A percentile compares a stretch with the other conserved stretches of the same genome.
phyloP scores from a whole-genome alignment of 2,113 vertebrate genomes.

The Tautogolabrus adspersus region DNA sequence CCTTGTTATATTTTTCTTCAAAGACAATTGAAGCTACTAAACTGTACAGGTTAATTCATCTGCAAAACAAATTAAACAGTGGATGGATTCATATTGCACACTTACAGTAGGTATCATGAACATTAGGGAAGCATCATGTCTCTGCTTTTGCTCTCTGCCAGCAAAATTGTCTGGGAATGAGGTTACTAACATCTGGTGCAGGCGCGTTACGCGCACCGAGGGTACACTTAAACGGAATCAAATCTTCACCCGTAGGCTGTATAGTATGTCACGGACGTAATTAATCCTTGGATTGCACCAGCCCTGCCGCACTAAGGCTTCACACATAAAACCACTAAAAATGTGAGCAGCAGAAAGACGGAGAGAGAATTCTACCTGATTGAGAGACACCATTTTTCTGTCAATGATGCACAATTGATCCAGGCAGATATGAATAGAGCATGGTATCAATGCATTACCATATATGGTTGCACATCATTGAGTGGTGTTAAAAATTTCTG shows the following conservation, averaged over 20 bases:
- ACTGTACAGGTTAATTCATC: neutral
- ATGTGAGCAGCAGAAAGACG: slow-evolving; percentile 27
- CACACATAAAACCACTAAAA: slow-evolving; percentile 16
- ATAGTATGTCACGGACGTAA: slow-evolving; percentile 59
- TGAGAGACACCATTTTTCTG: slow-evolving; percentile 9
- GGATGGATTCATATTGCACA: neutral
- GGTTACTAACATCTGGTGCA: slow-evolving; percentile 72
- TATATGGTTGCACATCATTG: slow-evolving; percentile 21
- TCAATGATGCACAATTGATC: slow-evolving; percentile 1
- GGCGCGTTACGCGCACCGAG: slow-evolving; percentile 52
- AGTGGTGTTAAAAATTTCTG: neutral
- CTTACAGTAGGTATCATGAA: slow-evolving; percentile 12
- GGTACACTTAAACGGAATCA: slow-evolving; percentile 68
- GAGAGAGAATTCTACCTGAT: slow-evolving; percentile 16
- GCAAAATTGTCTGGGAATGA: slow-evolving; percentile 56
- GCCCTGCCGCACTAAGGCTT: slow-evolving; percentile 10
- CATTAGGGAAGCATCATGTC: slow-evolving; percentile 19
- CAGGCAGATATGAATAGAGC: slow-evolving; percentile 14
- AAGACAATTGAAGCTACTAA: too few species aligned
- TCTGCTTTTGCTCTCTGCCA: slow-evolving; percentile 50
- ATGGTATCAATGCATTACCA: slow-evolving; percentile 7
- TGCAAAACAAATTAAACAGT: neutral
- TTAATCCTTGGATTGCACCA: slow-evolving; percentile 61
- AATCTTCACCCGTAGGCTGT: slow-evolving; percentile 59
- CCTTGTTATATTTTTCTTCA: too few species aligned